Conservation (phyloP, 2,888 invertebrate species). For the Limenitis camilla region DNA sequence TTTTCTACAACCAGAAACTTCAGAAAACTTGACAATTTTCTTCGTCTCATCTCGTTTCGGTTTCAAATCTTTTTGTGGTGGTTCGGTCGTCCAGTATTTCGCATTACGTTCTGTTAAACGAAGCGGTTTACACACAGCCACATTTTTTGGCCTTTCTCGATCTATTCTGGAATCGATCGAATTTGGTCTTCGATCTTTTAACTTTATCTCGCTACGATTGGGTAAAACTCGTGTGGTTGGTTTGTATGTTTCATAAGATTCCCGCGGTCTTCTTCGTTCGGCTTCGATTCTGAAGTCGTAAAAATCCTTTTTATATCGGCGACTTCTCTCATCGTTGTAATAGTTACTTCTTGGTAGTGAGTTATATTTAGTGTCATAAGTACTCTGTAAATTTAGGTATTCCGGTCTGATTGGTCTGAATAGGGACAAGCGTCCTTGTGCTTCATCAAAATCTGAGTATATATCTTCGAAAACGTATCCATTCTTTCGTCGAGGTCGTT, state of each 20-base stretch:
- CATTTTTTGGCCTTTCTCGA: slow-evolving; percentile 44
- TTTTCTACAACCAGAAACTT: slow-evolving; percentile 67
- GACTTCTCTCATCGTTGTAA: slow-evolving; percentile 48
- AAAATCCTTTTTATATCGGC: slow-evolving; percentile 58
- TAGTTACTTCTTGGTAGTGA: slow-evolving; percentile 61
- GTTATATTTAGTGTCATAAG: slow-evolving; percentile 60
- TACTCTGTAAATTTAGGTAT: slow-evolving; percentile 59
- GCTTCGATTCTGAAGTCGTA: slow-evolving; percentile 63
- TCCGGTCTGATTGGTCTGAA: slow-evolving; percentile 69
- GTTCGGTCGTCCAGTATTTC: slow-evolving; percentile 62
- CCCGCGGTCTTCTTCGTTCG: slow-evolving; percentile 39
- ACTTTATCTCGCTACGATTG: slow-evolving; percentile 24
- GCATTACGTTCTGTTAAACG: slow-evolving; percentile 56
- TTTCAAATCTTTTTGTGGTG: slow-evolving; percentile 43
- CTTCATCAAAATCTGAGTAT: slow-evolving; percentile 68
- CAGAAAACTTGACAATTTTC: slow-evolving; percentile 69
- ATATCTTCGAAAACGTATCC: slow-evolving; percentile 70
- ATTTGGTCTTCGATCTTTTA: slow-evolving; percentile 26
- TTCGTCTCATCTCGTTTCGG: slow-evolving; percentile 58
- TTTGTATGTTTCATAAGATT: slow-evolving; percentile 47
- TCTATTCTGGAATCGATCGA: slow-evolving; percentile 26
- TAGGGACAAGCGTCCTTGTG: slow-evolving; percentile 61
- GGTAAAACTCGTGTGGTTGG: slow-evolving; percentile 28
- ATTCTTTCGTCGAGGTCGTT: slow-evolving; percentile 55
- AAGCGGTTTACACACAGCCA: slow-evolving; percentile 63